These are phyloP conservation scores for Helicorthomorpha holstii DNA, from an alignment of 1,140 invertebrate species.

Conservation along the genomic window DNA sequence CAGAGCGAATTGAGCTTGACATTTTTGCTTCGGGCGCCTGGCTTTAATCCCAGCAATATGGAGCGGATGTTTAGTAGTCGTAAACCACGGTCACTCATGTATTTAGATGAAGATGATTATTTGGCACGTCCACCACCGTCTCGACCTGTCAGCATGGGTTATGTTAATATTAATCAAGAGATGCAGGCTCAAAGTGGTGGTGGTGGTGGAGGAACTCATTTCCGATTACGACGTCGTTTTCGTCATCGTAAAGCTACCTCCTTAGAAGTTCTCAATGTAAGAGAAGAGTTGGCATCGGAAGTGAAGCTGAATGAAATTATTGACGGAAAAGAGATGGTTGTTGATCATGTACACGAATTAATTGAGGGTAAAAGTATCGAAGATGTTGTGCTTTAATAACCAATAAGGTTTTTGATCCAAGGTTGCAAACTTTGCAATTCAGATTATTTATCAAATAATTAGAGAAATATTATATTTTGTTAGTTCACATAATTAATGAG, in stretches of 20 bases:
- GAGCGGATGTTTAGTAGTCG: neutral
- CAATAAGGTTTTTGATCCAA: too few species aligned
- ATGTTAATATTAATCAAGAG: conserved; percentile 12
- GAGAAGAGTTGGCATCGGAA: neutral
- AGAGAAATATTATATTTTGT: too few species aligned
- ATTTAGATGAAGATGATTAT: conserved; percentile 16
- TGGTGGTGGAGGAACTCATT: too few species aligned
- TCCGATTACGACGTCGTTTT: neutral
- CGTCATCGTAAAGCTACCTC: neutral
- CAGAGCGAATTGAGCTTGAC: neutral
- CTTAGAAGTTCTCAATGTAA: conserved; percentile 2
- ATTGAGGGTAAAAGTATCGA: neutral
- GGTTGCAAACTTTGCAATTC: too few species aligned
- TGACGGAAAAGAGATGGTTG: conserved; percentile 1
- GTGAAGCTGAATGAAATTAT: conserved; percentile 3
- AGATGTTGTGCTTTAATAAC: conserved; percentile 6
- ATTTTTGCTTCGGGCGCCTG: neutral
- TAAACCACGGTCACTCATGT: conserved; percentile 8
- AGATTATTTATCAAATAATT: too few species aligned
- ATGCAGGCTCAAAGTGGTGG: conserved; percentile 3
- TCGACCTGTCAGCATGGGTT: conserved; percentile 16
- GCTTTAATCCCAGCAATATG: too few species aligned
- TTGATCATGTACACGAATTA: neutral
- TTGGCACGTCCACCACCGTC: conserved; percentile 18
- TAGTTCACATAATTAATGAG: too few species aligned